Evolutionary conservation across 2,888 invertebrate species (phyloP).

Genomic region (Globia sparganii): DNA sequence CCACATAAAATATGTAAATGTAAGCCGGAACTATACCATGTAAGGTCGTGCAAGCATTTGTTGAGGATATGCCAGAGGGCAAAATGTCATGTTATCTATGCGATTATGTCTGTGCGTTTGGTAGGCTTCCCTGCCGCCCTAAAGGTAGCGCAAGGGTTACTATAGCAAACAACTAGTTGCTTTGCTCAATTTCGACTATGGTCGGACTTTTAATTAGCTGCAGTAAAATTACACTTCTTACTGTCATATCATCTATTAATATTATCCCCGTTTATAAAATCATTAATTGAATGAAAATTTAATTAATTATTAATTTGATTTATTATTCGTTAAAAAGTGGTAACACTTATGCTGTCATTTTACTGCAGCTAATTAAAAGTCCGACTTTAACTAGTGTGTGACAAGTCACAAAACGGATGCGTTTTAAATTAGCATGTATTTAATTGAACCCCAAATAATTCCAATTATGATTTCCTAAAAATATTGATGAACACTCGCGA

Average conservation of each 20-base stretch:
- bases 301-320: no score
- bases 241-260: no score
- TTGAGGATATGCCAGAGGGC: background rate
- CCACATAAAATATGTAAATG: background rate
- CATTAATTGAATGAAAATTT: no score
- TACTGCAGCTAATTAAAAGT: no score
- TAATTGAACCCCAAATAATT: background rate
- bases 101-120: slow-evolving; percentile 23
- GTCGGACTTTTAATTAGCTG: no score
- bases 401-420: background rate
- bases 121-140: background rate
- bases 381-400: no score
- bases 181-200: background rate
- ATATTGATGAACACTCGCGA: background rate
- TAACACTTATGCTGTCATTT: no score
- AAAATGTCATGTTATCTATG: slow-evolving; percentile 20
- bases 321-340: no score
- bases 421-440: background rate
- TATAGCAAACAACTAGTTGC: background rate
- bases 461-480: background rate
- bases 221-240: no score
- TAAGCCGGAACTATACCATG: no score
- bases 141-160: background rate
- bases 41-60: background rate
- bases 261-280: no score